Base-by-base conservation (phyloP, 2,888 invertebrate genomes). In the Polyploca ridens region DNA sequence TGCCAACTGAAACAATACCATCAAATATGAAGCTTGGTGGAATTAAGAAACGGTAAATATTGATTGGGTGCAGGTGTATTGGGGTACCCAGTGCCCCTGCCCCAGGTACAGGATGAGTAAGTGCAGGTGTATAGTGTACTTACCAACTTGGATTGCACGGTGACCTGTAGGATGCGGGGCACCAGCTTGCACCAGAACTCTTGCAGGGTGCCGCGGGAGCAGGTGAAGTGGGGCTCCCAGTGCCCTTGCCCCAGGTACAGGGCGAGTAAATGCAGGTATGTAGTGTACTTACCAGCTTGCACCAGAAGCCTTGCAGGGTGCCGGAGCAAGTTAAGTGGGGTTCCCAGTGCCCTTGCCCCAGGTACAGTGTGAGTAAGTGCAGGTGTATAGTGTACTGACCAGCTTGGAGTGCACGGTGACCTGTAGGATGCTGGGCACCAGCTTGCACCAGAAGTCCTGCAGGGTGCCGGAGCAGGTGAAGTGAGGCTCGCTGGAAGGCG, bases 171-270 rank as follows among this genome's bases (percentile, higher is more conserved):
- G 66, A 99, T 97, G 69, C 97, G 98, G 0, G 99, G 99, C 54
- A 99, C 99, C 7, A 99, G 97, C 90, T 99, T 98, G 63, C 98
- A 98, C 99, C 99, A 99, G 95, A 99, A 99, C 93, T 99, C 99
- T 76, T 99, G 96, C 64, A 99, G 95, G 72, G 98, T 97, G 72
- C 96, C 97, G 90, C n/a, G n/a, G n/a, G 97, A 95, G 0, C 97
- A 96, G 14, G 96, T 94, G 79, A 96, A 95, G 81, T 97, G 96
- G 14, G 96, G 95, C 82, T 98, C 98, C 46, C 95, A 27, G 2
- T 27, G 27, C 27, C 27, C 27, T 27, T 2, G 27, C 27, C 27
- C 27, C 27, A 27, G 27, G 2, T 27, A 27, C 27, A 27, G 27
- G 27, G 27, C 2, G 27, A 27, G 27, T 27, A 27, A 27, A 2